Evolutionary conservation across 2,113 vertebrate species (phyloP).

Genomic region (Oryzias javanicus): DNA sequence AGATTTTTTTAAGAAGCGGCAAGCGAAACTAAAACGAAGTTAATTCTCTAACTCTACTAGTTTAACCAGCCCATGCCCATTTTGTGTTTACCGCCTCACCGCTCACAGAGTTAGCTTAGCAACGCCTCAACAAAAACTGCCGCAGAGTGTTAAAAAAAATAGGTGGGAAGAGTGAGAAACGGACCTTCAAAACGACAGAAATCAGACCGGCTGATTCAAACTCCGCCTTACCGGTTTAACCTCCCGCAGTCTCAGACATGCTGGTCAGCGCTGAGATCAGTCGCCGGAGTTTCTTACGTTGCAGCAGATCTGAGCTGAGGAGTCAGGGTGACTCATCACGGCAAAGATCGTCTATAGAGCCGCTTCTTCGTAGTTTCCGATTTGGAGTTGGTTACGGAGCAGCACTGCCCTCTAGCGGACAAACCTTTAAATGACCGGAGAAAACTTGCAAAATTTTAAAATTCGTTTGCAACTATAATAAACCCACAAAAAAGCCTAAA

Average conservation of each 20-base stretch:
- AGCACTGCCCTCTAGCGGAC: too few relatives aligned
- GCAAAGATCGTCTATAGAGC: constrained; percentile 8
- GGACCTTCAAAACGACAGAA: not conserved
- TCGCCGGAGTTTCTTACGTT: not conserved
- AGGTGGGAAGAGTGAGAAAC: too few relatives aligned
- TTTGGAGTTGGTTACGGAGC: too few relatives aligned
- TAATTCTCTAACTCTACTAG: not conserved
- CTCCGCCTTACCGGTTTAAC: not conserved
- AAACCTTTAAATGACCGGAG: too few relatives aligned
- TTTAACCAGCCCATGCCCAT: not conserved
- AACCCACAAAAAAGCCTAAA: too few relatives aligned
- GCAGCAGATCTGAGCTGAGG: too few relatives aligned
- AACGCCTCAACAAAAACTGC: not conserved
- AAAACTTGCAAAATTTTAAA: too few relatives aligned
- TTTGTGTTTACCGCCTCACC: constrained; percentile 11
- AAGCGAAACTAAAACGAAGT: not conserved
- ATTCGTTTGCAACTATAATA: too few relatives aligned
- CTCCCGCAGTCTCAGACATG: not conserved
- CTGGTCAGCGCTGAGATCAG: not conserved
- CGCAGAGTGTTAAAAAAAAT: not conserved
- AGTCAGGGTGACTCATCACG: not conserved
- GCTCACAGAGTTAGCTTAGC: constrained; percentile 47
- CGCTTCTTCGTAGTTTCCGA: not conserved
- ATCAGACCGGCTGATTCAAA: not conserved
- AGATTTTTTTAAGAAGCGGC: not conserved